Evolutionary conservation across 2,113 vertebrate genomes (phyloP), one percentile per base, ranked within the genome.

Genomic region (Boulengeromyrus knoepffleri): DNA sequence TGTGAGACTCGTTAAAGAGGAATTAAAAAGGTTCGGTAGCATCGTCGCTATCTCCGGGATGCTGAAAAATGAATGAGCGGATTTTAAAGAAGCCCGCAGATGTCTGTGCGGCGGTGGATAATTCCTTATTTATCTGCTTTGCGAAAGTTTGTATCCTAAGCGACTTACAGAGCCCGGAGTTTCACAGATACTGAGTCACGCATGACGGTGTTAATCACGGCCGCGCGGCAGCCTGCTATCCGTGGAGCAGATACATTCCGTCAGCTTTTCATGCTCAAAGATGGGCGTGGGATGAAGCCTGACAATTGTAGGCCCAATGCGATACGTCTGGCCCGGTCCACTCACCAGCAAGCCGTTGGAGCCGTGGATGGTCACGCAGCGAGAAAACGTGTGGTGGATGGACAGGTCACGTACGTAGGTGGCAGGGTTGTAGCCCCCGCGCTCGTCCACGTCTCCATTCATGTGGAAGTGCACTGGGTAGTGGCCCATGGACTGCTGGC

Each of bases 391-490:
- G 89, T 98, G 97, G 92, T 99, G 98, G 90, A 99, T 98, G 92
- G 99, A 97, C 36, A 97, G 92, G 2, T 97, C 97, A 9, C 95
- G 96, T 94, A 99, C 94, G 0, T 94, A 98, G 0, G 97, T 98
- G 2, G 97, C 96, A 0, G 98, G 98, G 90, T 96, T 2, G 45
- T 99, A 99, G 90, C 97, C 97, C 53, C 99, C 99, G n/a, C 89
- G 95, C 89, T 97, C 95, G 5, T 99, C 98, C 93, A 99, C 95
- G 0, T 99, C 97, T 19, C 98, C 97, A 0, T 96, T 97, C 96
- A 99, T 97, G 92, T 99, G 99, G 94, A 99, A 99, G 90, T 99
- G 99, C 50, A 99, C 94, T 0, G 99, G 98, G 89, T 99, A 99
- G 94, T 99, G 98, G n/a, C 99, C 99, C 96, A 99, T 95, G 1